Base-by-base conservation (phyloP, 2,113 vertebrate genomes). In the Phocoena phocoena region DNA sequence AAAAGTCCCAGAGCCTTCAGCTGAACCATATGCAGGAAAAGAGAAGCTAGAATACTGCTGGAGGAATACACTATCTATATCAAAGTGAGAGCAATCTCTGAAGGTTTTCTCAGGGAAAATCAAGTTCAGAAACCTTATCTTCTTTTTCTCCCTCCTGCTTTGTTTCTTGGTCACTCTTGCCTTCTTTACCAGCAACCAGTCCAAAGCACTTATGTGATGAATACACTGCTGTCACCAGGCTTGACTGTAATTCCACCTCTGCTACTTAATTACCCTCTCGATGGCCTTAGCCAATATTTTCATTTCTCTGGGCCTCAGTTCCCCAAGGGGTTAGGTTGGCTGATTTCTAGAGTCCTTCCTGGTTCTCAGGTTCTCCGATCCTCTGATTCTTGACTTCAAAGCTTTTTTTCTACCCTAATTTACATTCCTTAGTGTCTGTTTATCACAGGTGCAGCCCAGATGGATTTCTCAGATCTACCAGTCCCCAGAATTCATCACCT, bases 11-110 rank as follows among this genome's bases (percentile, higher is more conserved):
- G 89, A 96, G 91, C 92, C 81, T 96, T 98, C 58, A 95, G 44
- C 76, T 47, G 41, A 79, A 63, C 38, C 71, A 84, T 70, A 36
- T 90, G 53, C 90, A 97, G 79, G 44, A 98, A 98, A 97, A 97
- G 94, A 90, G 86, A 96, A 92, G 33, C 33, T 90, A 41, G 83
- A 97, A 70, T 96, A 90, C 88, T 97, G 90, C 90, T 98, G 60
- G 41, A 98, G 76, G 92, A 98, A 98, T 93, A 97, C 60, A 97
- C 96, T 97, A 98, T 95, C 90, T 97, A 88, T 98, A 92, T 98
- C 97, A 98, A 98, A 98, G 55, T 13, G 77, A 98, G 73, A 81
- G 67, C 71, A 98, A 97, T 95, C 53, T 71, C 91, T 92, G 77
- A 93, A 98, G 41, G 62, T 65, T 77, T 98, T 98, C 83, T 87